Evolutionary conservation across 2,888 invertebrate species (phyloP), one percentile per base, ranked within the genome.

Genomic region (Parnassius glacialis): DNA sequence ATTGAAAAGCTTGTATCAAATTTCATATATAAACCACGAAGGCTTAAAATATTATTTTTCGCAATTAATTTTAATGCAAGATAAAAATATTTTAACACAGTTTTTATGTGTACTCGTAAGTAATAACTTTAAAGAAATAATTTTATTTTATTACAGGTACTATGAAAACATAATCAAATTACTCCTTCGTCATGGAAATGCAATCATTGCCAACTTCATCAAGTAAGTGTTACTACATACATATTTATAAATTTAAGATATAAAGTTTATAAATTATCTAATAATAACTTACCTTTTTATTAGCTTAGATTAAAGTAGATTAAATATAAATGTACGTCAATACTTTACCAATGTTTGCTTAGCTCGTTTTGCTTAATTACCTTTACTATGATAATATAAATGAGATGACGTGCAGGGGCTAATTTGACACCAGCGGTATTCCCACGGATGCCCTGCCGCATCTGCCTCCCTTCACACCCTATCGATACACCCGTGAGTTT

Each of bases 391-490:
- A 44, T 52, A 57, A 45, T 57, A 47, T 44, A 25, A 48, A 64
- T 61, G 79, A 77, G 80, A 84, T 86, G 81, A 77, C 82, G 79
- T 81, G 84, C 68, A 68, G 67, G 43, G 66, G 72, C 68, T 76
- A 80, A 80, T 80, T 82, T 77, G 70, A 60, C 70, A 66, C 68
- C 70, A 70, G 67, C 66, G 65, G 51, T 70, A 75, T 87, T 89
- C 90, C 88, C 88, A 89, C 89, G 87, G 71, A 74, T 48, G 13
- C 48, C 9, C 66, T 61, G 13, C 70, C 77, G 82, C 89, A 90
- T 87, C 87, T 89, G 90, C 77, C 70, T 67, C 66, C 69, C 69
- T 74, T 80, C 78, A 71, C 81, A 78, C 78, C 71, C 69, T 70
- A 60, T 52, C 62, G 61, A 60, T 48, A 48, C 48, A 48, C 48